A percentile compares a stretch with the other conserved stretches of the same genome.
phyloP scores from a whole-genome alignment of 2,113 vertebrate species.

The Scortum barcoo region DNA sequence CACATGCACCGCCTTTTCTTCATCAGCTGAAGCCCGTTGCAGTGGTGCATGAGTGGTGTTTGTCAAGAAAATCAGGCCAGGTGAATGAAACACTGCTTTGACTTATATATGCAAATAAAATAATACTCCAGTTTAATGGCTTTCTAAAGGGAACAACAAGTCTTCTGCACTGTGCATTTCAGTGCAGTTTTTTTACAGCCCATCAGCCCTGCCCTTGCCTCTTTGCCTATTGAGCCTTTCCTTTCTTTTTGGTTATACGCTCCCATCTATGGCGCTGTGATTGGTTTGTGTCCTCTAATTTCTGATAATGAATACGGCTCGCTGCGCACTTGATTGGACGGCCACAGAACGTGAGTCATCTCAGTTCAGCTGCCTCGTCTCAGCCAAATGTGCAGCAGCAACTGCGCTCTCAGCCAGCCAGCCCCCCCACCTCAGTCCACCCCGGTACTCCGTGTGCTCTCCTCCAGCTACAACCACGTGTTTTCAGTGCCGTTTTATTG shows the following conservation, averaged over 20 bases:
- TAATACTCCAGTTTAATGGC: not conserved
- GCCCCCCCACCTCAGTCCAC: no score
- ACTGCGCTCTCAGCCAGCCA: constrained; percentile 75
- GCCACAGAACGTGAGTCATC: constrained; percentile 79
- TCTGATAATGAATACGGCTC: constrained; percentile 55
- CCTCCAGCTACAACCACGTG: constrained; percentile 52
- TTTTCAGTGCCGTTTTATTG: constrained; percentile 59
- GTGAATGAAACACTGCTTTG: constrained; percentile 4
- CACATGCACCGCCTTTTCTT: not conserved
- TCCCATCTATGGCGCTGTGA: constrained; percentile 13
- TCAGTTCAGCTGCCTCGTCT: constrained; percentile 78
- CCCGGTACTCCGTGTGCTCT: constrained; percentile 76
- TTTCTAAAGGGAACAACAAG: constrained; percentile 1
- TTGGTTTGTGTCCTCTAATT: constrained; percentile 37
- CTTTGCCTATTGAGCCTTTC: constrained; percentile 13
- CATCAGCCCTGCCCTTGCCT: constrained; percentile 7
- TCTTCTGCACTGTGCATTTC: constrained; percentile 56
- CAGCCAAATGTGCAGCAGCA: constrained; percentile 78
- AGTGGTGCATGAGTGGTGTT: not conserved
- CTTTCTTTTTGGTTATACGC: constrained; percentile 34
- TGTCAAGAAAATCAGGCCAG: not conserved
- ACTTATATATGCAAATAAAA: not conserved
- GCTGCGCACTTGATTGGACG: constrained; percentile 61
- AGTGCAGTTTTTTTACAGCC: constrained; percentile 24
- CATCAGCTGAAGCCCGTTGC: constrained; percentile 7